Evolutionary conservation across 2,113 vertebrate genomes (phyloP).

Genomic region (Malurus elegans): DNA sequence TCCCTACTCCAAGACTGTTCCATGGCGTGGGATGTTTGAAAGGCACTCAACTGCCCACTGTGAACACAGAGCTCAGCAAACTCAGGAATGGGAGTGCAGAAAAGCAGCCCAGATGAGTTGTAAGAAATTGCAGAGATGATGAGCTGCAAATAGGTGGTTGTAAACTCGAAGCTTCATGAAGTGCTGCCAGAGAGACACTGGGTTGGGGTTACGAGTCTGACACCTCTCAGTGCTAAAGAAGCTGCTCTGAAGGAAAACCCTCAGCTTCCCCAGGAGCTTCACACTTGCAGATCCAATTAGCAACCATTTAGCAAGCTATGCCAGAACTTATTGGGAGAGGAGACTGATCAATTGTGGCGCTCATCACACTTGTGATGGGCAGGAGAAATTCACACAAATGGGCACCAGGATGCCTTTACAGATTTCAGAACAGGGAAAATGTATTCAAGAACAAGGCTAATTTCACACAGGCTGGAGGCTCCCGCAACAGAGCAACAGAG

Average conservation of each 20-base stretch:
- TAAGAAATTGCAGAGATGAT: neutral
- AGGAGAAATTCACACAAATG: neutral
- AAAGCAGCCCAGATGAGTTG: neutral
- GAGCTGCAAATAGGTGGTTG: neutral
- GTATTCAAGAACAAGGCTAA: neutral
- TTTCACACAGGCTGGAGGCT: neutral
- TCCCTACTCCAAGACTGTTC: neutral
- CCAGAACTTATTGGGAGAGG: neutral
- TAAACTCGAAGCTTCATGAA: neutral
- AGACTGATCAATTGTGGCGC: neutral
- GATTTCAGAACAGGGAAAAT: neutral
- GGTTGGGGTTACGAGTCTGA: neutral
- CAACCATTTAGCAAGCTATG: neutral
- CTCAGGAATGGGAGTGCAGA: neutral
- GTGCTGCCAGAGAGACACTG: neutral
- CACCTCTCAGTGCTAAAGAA: neutral
- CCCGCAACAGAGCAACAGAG: neutral
- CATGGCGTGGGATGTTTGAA: neutral
- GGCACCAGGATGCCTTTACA: neutral
- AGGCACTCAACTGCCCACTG: neutral
- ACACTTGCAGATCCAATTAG: neutral
- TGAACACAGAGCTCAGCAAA: neutral
- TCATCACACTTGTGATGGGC: neutral
- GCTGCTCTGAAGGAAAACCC: neutral
- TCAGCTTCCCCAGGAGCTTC: neutral